Evolutionary conservation across 2,113 vertebrate species (phyloP).

Genomic region (Cranoglanis bouderius): DNA sequence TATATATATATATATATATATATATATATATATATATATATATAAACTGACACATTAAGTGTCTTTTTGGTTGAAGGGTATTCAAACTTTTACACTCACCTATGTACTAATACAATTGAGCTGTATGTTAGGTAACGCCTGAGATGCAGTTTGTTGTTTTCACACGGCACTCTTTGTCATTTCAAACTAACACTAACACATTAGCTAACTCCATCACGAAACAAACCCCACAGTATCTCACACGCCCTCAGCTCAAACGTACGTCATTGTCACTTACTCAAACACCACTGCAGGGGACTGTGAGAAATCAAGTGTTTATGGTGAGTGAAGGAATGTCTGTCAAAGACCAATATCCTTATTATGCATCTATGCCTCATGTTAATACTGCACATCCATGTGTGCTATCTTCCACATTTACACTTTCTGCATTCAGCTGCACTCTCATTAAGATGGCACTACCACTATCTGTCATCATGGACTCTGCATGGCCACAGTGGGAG

Average conservation of each 20-base stretch:
- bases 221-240: neutral
- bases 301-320: neutral
- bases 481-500: neutral
- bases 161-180: neutral
- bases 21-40: too few species aligned
- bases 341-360: neutral
- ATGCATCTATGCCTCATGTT: neutral
- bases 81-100: neutral
- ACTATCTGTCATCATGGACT: neutral
- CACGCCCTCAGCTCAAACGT: neutral
- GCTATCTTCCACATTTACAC: neutral
- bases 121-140: neutral
- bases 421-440: neutral
- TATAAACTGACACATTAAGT: neutral
- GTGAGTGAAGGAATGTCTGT: neutral
- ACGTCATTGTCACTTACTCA: slow-evolving; percentile 19
- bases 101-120: neutral
- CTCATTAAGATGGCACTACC: neutral
- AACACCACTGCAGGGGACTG: neutral
- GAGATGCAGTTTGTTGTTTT: neutral
- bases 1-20: too few species aligned
- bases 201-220: neutral
- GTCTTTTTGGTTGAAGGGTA: neutral
- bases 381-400: neutral
- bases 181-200: slow-evolving; percentile 7